Conservation (phyloP, 2,888 invertebrate species). For the Drosophila monieri region DNA sequence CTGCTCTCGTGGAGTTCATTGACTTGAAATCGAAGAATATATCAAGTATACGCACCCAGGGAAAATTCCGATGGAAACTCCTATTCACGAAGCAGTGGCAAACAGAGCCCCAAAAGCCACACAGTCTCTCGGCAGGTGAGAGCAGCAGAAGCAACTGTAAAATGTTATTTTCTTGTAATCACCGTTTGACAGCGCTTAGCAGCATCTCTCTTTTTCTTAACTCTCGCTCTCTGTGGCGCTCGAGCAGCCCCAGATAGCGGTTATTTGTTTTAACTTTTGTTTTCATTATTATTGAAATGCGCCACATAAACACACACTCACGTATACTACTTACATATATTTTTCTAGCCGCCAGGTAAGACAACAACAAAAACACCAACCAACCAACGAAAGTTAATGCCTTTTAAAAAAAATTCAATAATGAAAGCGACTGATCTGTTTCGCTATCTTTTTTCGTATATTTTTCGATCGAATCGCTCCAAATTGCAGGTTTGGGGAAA, state of each 20-base stretch:
- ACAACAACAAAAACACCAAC: slow-evolving; percentile 22
- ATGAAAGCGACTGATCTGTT: slow-evolving; percentile 54
- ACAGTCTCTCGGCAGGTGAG: slow-evolving; percentile 16
- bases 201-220: slow-evolving; percentile 14
- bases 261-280: slow-evolving; percentile 68
- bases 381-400: slow-evolving; percentile 64
- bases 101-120: neutral
- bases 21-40: neutral
- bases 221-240: slow-evolving; percentile 18
- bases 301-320: slow-evolving; percentile 19
- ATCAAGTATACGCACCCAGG: neutral
- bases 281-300: slow-evolving; percentile 72
- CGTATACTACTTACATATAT: slow-evolving; percentile 35
- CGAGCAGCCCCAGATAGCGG: slow-evolving; percentile 46
- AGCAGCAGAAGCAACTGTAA: slow-evolving; percentile 64
- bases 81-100: neutral
- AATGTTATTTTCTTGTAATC: slow-evolving; percentile 49
- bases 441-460: neutral
- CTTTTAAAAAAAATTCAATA: slow-evolving; percentile 35
- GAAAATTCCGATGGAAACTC: neutral
- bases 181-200: slow-evolving; percentile 27
- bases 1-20: neutral
- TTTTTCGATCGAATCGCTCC: slow-evolving; percentile 8
- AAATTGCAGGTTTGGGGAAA: slow-evolving; percentile 26
- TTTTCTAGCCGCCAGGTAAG: slow-evolving; percentile 66